Evolutionary conservation across 1,140 invertebrate genomes (phyloP), one percentile per base, ranked within the genome.

Genomic region (Pinna nobilis): DNA sequence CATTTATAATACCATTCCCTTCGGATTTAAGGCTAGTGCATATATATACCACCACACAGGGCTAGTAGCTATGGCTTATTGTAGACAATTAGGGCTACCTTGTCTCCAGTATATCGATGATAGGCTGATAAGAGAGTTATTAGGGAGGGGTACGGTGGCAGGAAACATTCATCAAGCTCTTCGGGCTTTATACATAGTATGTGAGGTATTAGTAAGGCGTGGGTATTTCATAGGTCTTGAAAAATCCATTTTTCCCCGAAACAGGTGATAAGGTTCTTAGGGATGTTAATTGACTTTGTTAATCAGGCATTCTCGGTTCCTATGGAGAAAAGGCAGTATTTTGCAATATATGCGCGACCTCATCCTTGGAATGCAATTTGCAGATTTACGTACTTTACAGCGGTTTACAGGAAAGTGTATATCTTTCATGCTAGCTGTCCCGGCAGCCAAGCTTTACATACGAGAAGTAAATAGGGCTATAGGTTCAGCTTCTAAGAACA

Each of bases 101-200:
- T 63, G 23, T 33, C 28, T 50, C 18, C 70, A 73, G 39, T 77
- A 77, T 50, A 77, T 77, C 32, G 75, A 77, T 77, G 75, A 77
- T 33, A 37, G 70, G n/a, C 35, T 64, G 20, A 37, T 63, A 44
- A 25, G 39, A 13, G 64, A 53, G 28, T 13, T 7, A n/a, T 4
- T 9, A 28, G 20, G 4, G 33, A 9, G 7, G 9, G 18, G 13
- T 35, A n/a, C 20, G 37, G 23, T 35, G 11, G 20, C 32, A 37
- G n/a, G 18, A 67, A 51, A n/a, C n/a, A n/a, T n/a, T n/a, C n/a
- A n/a, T n/a, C n/a, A n/a, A n/a, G n/a, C n/a, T n/a, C n/a, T n/a
- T n/a, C n/a, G 32, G 41, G 23, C 64, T 37, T 30, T 70, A 11
- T 70, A 61, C 37, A 61, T 63, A 33, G 41, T 70, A 2, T 70